Base-by-base conservation (phyloP, 2,797 vertebrate species). In the Sarcophilus harrisii region DNA sequence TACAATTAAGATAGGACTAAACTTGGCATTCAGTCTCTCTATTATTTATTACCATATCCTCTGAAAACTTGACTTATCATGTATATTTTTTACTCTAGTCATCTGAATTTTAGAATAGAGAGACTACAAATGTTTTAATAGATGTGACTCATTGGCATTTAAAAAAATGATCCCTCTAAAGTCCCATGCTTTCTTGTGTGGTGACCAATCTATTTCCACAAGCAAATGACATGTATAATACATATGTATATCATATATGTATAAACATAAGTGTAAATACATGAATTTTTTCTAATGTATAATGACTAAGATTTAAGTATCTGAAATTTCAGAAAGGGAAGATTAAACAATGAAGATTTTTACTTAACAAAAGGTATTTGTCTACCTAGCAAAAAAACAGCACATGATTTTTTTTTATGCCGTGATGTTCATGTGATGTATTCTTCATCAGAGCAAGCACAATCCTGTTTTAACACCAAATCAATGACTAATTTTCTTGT, bases 401-500 rank as follows among this genome's bases (percentile, higher is more conserved):
- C 92, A 49, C 55, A 28, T 58, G 59, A 58, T 49, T 49, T 97
- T 52, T 93, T 93, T 94, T 54, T 94, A 5, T 94, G 59, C 57
- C 54, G 18, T 91, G 92, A 92, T 96, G 95, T 93, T 58, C 96
- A 45, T 60, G 92, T 58, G 57, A 32, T 96, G 89, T 66, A 94
- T 97, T 81, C 73, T 45, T 96, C 97, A 97, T 92, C 91, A 57
- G 62, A 97, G 95, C 90, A 96, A 98, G 96, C 55, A 94, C n/a
- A 95, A 97, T 98, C 98, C 96, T 94, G 97, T 98, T 98, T 95
- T 49, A 90, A 92, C 96, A 93, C 96, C 97, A 98, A 96, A 96
- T 95, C 97, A 97, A 97, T 97, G 97, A 98, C 97, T 98, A 97
- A 96, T 98, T 97, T 97, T 98, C 97, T 97, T 97, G 92, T 66